Evolutionary conservation across 2,888 invertebrate species (phyloP).

Genomic region (Chelonus formosanus): DNA sequence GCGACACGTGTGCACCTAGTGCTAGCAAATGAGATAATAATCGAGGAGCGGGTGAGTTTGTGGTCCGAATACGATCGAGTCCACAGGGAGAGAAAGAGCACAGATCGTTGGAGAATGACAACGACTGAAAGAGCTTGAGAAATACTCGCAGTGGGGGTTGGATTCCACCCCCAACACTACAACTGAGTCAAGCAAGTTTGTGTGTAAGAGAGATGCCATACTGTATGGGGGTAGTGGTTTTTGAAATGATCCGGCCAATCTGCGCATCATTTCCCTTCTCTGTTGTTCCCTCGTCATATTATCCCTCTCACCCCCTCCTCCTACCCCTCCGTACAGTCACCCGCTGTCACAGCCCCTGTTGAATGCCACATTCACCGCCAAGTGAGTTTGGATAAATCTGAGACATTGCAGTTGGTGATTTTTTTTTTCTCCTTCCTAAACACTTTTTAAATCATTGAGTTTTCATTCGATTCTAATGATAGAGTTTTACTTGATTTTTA

Average conservation of each 20-base stretch:
- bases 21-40: constrained; percentile 64
- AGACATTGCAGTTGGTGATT: constrained; percentile 33
- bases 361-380: constrained; percentile 60
- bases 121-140: constrained; percentile 44
- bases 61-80: constrained; percentile 36
- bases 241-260: constrained; percentile 66
- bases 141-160: constrained; percentile 52
- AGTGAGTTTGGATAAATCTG: constrained; percentile 43
- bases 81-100: not conserved
- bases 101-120: constrained; percentile 37
- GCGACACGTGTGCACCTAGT: constrained; percentile 46
- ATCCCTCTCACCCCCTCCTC: constrained; percentile 25
- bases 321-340: constrained; percentile 29
- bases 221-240: constrained; percentile 55
- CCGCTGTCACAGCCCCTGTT: constrained; percentile 52
- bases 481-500: no score
- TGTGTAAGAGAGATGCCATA: no score
- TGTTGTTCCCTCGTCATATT: constrained; percentile 32
- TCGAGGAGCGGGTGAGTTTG: constrained; percentile 56
- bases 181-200: no score
- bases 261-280: constrained; percentile 64
- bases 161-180: constrained; percentile 44
- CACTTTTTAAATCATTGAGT: no score
- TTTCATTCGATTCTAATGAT: no score
- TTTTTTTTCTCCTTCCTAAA: constrained; percentile 1